Conservation (phyloP, 2,888 invertebrate species). For the Tortricodes alternella region DNA sequence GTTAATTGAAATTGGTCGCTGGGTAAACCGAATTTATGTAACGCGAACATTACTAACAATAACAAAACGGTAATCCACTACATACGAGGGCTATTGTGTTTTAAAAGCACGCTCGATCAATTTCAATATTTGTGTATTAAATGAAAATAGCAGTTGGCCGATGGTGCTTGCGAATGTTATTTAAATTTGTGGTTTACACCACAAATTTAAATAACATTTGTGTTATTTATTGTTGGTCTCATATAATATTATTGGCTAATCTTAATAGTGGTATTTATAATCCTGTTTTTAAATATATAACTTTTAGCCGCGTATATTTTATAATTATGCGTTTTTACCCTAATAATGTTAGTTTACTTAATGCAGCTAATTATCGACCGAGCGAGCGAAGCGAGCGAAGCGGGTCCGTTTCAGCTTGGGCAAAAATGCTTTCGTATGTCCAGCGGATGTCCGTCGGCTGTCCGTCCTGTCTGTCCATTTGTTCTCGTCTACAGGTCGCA, state of each 20-base stretch:
- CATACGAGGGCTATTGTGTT: constrained; percentile 7
- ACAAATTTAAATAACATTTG: not conserved
- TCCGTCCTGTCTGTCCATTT: too few relatives aligned
- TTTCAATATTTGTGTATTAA: constrained; percentile 2
- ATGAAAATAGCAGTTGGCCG: not conserved
- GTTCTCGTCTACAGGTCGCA: too few relatives aligned
- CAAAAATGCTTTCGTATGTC: too few relatives aligned
- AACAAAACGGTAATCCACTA: constrained; percentile 13
- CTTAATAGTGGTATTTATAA: not conserved
- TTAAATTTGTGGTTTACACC: not conserved
- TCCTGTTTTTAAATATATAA: too few relatives aligned
- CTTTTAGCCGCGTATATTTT: too few relatives aligned
- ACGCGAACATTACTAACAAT: constrained; percentile 20
- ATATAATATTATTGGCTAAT: not conserved
- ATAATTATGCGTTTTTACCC: too few relatives aligned
- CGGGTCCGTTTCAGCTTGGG: too few relatives aligned
- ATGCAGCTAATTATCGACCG: too few relatives aligned
- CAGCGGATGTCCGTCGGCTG: too few relatives aligned
- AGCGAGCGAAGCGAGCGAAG: too few relatives aligned
- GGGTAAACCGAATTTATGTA: constrained; percentile 38
- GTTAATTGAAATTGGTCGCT: constrained; percentile 43
- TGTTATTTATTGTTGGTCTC: not conserved
- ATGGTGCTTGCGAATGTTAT: too few relatives aligned
- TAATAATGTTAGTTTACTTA: too few relatives aligned
- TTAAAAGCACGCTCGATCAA: constrained; percentile 1